Base-by-base conservation (phyloP, 1,140 invertebrate genomes). In the Muscidifurax raptorellus region DNA sequence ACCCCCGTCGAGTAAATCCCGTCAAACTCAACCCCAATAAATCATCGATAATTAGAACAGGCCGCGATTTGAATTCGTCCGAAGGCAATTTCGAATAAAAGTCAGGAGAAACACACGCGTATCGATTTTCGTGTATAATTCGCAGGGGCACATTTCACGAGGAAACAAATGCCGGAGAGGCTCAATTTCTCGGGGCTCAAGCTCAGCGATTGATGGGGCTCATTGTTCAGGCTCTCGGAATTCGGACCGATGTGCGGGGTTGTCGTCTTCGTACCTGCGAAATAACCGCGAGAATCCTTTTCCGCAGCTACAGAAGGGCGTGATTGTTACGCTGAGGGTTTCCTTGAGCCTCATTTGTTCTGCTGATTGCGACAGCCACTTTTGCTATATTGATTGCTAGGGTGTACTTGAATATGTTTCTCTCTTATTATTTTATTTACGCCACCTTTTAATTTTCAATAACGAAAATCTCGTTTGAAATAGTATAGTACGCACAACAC, bases 11-110 rank as follows among this genome's bases (percentile, higher is more conserved):
- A 47, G 15, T 15, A 47, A 47, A 47, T 47, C 44, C 12, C 67
- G 7, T 82, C 71, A 64, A 75, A 82, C 47, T 82, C n/a, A 28
- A 72, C 18, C n/a, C 40, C n/a, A 10, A 79, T 84, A 84, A 84
- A 79, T 79, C 64, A 84, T 79, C 66, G 25, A 72, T 84, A 84
- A 79, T 84, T 74, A 84, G 76, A 36, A n/a, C n/a, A n/a, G n/a
- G 36, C 18, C 7, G 1, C 64, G 1, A 32, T 80, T 80, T 74
- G 12, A 81, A 81, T 81, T 52, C 25, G 40, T 59, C 2, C 6
- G 36, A 6, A 0, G 36, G 9, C 36, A 59, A 22, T n/a, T 59
- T 59, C 18, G 6, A 59, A n/a, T n/a, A n/a, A 59, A n/a, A 59
- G 52, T 52, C 47, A 52, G 3, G 47, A 18, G 18, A 12, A n/a